phyloP scores from a whole-genome alignment of 2,113 vertebrate genomes.

The Spizaetus ornatus region DNA sequence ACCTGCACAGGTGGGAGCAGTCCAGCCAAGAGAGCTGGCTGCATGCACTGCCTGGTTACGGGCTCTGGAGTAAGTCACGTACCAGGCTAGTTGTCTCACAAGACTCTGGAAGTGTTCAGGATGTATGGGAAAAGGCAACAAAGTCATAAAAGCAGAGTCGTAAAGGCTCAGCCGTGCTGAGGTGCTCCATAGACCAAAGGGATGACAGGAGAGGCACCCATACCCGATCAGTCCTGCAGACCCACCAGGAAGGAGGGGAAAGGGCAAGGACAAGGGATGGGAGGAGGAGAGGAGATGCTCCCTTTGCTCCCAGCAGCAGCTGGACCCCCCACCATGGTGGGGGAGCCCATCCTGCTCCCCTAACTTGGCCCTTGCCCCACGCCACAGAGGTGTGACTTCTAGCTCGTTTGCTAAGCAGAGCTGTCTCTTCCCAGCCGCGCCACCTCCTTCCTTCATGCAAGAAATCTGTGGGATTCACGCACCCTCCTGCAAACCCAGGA shows the following conservation, averaged over 20 bases:
- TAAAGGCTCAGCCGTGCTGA: neutral
- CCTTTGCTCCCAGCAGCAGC: neutral
- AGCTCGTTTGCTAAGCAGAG: neutral
- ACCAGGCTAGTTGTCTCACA: neutral
- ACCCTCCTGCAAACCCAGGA: neutral
- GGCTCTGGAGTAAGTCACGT: neutral
- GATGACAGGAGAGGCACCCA: neutral
- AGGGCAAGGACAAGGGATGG: neutral
- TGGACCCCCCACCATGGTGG: neutral
- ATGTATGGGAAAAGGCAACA: neutral
- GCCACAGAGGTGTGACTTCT: neutral
- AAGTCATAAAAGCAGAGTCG: neutral
- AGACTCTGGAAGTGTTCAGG: neutral
- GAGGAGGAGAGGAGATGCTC: neutral
- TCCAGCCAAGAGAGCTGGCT: neutral
- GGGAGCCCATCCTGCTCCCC: neutral
- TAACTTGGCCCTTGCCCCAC: neutral
- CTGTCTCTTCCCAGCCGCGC: neutral
- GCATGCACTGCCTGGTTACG: neutral
- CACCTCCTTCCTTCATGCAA: accelerated
- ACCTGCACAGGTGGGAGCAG: neutral
- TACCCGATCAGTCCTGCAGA: neutral
- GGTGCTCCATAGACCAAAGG: neutral
- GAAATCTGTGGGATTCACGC: neutral
- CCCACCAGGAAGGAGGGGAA: neutral